Percentiles rank a stretch among this genome's conserved stretches.
Conservation (phyloP, 2,888 invertebrate genomes). For the Coecobrya sp. region DNA sequence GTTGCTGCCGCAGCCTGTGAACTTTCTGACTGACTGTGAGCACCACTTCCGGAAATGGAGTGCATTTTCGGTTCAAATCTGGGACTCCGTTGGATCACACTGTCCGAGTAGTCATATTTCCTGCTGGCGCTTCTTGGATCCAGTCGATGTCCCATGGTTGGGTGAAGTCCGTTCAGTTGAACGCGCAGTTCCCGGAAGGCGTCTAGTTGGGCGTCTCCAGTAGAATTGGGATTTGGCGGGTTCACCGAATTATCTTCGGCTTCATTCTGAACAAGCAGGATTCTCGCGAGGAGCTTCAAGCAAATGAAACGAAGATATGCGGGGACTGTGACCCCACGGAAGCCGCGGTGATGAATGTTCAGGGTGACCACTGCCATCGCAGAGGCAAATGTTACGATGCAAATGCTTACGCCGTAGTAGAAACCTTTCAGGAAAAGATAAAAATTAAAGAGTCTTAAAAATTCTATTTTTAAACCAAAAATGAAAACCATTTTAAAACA, state of each 20-base stretch:
- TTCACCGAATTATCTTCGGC: conserved; percentile 74
- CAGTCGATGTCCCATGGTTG: conserved; percentile 90
- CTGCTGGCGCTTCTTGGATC: conserved; percentile 89
- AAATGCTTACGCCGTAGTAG: conserved; percentile 94
- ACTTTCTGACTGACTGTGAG: not conserved
- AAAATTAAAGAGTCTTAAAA: too few species aligned
- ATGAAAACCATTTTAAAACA: not conserved
- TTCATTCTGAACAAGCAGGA: conserved; percentile 91
- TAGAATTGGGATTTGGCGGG: not conserved
- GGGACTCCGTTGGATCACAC: conserved; percentile 88
- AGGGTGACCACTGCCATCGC: conserved; percentile 94
- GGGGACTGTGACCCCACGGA: conserved; percentile 94
- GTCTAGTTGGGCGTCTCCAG: conserved; percentile 81
- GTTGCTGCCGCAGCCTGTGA: not conserved
- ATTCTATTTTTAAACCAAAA: too few species aligned
- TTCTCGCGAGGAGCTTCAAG: conserved; percentile 92
- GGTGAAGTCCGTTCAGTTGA: conserved; percentile 88
- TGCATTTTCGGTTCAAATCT: conserved; percentile 88
- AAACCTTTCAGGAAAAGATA: too few species aligned
- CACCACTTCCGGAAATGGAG: not conserved
- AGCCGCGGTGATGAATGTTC: conserved; percentile 95
- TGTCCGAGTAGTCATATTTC: conserved; percentile 87
- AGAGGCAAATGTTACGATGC: conserved; percentile 93
- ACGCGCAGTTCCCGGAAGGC: conserved; percentile 85
- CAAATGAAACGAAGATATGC: conserved; percentile 91